Percentiles rank a stretch among this genome's conserved stretches.
phyloP scores from a whole-genome alignment of 92 coral and sea anemone species.

The Siderastrea radians region DNA sequence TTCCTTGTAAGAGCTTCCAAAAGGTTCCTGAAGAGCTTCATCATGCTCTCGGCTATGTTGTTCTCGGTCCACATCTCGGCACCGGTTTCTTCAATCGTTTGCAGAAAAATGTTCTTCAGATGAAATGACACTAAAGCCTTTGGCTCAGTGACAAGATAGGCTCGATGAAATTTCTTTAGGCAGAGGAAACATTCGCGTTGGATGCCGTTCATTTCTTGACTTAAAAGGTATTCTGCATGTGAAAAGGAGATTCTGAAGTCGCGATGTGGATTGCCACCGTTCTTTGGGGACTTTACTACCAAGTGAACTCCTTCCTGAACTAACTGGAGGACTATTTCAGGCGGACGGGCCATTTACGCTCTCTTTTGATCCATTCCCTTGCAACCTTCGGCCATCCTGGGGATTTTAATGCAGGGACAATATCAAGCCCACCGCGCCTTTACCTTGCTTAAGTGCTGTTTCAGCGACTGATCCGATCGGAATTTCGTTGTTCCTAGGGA shows the following conservation, averaged over 20 bases:
- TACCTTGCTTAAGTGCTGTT: not conserved
- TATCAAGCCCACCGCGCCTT: not conserved
- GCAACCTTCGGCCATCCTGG: no score
- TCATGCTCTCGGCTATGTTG: slow-evolving; percentile 39
- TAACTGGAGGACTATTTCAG: not conserved
- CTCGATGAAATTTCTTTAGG: slow-evolving; percentile 34
- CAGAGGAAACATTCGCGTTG: slow-evolving; percentile 81
- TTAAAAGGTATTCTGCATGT: no score
- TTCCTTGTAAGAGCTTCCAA: not conserved
- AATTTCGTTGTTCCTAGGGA: not conserved
- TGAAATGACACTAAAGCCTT: slow-evolving; percentile 55
- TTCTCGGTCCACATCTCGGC: slow-evolving; percentile 50
- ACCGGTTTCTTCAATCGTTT: no score
- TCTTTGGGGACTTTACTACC: not conserved
- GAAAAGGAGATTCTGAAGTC: no score
- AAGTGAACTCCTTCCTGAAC: not conserved
- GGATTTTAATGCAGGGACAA: not conserved
- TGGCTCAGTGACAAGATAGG: slow-evolving; percentile 10
- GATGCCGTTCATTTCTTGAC: slow-evolving; percentile 55
- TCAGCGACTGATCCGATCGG: not conserved
- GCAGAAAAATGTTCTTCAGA: no score
- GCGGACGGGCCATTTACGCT: not conserved
- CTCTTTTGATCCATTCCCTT: no score
- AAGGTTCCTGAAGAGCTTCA: slow-evolving; percentile 1
- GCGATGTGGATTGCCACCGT: no score